Percentiles rank a stretch among this genome's conserved stretches.
Conservation (phyloP, 1,140 invertebrate genomes). For the Brachionus angularis region DNA sequence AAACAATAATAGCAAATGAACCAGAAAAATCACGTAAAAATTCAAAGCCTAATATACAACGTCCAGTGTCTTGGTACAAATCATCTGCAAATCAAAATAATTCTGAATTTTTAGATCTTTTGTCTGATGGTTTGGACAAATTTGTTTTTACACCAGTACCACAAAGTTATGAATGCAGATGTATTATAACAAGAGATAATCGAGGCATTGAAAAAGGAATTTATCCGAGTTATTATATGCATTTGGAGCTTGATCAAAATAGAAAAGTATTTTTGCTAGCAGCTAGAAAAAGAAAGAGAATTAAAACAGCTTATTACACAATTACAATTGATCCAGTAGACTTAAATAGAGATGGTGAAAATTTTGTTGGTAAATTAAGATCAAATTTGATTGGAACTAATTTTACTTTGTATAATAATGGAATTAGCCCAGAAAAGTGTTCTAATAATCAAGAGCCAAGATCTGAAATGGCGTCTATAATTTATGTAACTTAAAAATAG, state of each 20-base stretch:
- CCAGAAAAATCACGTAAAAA: no score
- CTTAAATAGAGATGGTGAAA: constrained; percentile 82
- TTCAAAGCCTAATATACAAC: no score
- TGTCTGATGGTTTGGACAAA: constrained; percentile 65
- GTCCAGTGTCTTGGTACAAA: no score
- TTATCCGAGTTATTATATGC: constrained; percentile 96
- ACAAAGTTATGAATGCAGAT: constrained; percentile 86
- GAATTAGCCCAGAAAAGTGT: constrained; percentile 70
- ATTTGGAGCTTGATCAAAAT: constrained; percentile 70
- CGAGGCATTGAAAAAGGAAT: constrained; percentile 95
- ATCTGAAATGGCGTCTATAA: constrained; percentile 83
- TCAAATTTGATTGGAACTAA: constrained; percentile 92
- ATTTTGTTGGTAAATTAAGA: constrained; percentile 86
- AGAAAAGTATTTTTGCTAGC: constrained; percentile 73
- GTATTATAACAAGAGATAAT: constrained; percentile 90
- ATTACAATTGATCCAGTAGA: constrained; percentile 98
- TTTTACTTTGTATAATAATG: constrained; percentile 91
- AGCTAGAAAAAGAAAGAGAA: constrained; percentile 94
- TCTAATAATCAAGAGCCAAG: constrained; percentile 57
- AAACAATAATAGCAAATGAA: no score
- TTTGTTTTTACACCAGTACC: constrained; percentile 86
- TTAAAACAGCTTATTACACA: constrained; percentile 93
- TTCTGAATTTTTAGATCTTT: constrained; percentile 22
- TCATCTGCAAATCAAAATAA: no score
- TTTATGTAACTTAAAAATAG: constrained; percentile 99